These are phyloP conservation scores for Buceros bicornis DNA, from an alignment of 2,797 vertebrate genomes.

Conservation along the genomic window DNA sequence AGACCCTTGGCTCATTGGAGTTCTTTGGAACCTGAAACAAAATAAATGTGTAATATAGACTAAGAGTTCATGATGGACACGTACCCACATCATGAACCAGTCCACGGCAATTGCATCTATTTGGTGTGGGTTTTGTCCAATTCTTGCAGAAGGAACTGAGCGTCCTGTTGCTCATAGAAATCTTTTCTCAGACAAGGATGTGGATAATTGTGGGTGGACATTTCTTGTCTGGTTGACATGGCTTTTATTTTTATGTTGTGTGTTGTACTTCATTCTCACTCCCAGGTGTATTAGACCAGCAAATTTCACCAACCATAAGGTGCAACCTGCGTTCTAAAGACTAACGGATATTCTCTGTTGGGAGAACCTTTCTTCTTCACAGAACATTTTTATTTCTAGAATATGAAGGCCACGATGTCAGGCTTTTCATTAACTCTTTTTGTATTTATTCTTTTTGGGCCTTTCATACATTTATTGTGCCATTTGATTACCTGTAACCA, in stretches of 20 bases:
- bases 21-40: background rate
- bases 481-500: background rate
- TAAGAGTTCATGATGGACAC: background rate
- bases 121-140: background rate
- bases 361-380: background rate
- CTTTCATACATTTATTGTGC: background rate
- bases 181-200: background rate
- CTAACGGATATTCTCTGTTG: background rate
- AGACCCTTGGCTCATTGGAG: background rate
- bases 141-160: background rate
- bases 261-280: background rate
- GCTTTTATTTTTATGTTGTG: background rate
- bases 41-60: background rate
- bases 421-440: background rate
- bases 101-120: background rate
- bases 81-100: background rate
- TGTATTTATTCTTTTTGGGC: background rate
- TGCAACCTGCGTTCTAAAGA: background rate
- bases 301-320: background rate
- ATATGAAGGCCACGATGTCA: background rate
- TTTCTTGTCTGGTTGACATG: background rate
- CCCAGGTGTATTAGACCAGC: accelerated
- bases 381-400: background rate
- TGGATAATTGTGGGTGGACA: background rate
- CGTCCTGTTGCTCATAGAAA: background rate